Evolutionary conservation across 2,113 vertebrate species (phyloP), one percentile per base, ranked within the genome.

Genomic region (Gadus macrocephalus): DNA sequence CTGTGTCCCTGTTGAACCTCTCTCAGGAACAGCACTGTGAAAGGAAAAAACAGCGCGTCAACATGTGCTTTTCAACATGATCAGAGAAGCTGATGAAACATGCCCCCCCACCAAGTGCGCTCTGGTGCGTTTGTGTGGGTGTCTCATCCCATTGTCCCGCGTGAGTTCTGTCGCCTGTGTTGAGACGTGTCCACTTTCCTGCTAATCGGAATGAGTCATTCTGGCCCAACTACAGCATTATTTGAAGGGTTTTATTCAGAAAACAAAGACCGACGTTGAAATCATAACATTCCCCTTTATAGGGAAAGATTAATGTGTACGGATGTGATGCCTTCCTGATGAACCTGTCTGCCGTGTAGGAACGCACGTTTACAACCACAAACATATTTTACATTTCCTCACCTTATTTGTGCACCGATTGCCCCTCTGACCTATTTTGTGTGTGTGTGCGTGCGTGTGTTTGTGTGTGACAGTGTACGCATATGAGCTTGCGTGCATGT

Each of bases 31-130:
- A 14, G 42, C 5, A 25, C 25, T 35, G 31, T 35, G 42, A 9
- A 1, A 9, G 20, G 20, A 49, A 49, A 11, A 49, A 49, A 7
- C 42, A 49, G 9, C 77, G 82, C 87, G 88, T 87, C 80, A 90
- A 71, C 84, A 69, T 68, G 75, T 11, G 53, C 78, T 84, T 88
- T 89, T 87, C 80, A 90, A 71, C 84, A 69, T 68, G 75, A 78
- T 78, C 69, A n/a, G 42, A 49, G 42, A 49, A 11, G 42, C 42
- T 55, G 27, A n/a, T 69, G n/a, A 58, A 58, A 58, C 55, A 58
- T n/a, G 5, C 58, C 64, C 66, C 79, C 62, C 0, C 42, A 49
- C 42, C 42, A 7, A 49, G 42, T 12, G 42, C 42, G 1, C 42
- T 49, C 2, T 49, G 42, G 42, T 49, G 42, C 11, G 42, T 25